Evolutionary conservation across 2,797 vertebrate species (phyloP).

Genomic region (Bradypus variegatus): DNA sequence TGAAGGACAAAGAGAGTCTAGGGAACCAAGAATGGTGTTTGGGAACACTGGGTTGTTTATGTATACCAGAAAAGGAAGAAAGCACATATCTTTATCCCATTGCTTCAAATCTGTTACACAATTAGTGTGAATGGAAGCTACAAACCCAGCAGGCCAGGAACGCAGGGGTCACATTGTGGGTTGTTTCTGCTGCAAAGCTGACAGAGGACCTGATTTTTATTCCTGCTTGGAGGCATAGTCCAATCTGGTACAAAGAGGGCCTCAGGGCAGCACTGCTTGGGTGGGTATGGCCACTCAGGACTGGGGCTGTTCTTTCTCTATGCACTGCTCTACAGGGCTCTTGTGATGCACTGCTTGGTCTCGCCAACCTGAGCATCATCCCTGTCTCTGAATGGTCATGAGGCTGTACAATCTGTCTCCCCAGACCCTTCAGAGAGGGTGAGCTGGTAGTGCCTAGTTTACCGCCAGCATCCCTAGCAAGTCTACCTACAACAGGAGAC

Average conservation of each 20-base stretch:
- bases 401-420: neutral
- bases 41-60: neutral
- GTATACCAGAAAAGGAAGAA: neutral
- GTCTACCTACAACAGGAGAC: neutral
- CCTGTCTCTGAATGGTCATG: neutral
- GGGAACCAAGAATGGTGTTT: neutral
- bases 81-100: slow-evolving; percentile 63
- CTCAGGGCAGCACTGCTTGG: neutral
- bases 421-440: neutral
- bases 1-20: neutral
- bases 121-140: slow-evolving; percentile 46
- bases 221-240: neutral
- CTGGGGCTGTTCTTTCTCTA: neutral
- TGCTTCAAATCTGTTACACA: slow-evolving; percentile 63
- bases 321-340: neutral
- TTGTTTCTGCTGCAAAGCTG: neutral
- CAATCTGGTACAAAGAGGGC: neutral
- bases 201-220: rapidly evolving
- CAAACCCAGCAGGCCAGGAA: neutral
- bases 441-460: neutral
- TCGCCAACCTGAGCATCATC: neutral
- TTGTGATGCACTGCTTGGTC: neutral
- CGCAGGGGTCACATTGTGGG: neutral
- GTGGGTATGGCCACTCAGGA: neutral
- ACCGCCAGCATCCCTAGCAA: neutral